phyloP scores from a whole-genome alignment of 2,797 vertebrate species.

The Sternotherus odoratus region DNA sequence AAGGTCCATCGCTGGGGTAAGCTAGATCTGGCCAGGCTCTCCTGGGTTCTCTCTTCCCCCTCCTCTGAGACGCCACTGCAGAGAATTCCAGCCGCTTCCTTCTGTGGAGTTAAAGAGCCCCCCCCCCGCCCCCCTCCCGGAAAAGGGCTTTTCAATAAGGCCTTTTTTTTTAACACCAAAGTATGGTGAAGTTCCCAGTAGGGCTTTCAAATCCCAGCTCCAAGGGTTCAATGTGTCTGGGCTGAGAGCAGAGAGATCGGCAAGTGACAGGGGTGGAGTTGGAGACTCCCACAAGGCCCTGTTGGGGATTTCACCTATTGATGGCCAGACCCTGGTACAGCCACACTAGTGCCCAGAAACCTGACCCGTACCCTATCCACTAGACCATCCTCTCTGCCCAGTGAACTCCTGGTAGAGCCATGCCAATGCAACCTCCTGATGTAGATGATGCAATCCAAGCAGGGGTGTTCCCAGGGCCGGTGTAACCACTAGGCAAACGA shows the following conservation, averaged over 20 bases:
- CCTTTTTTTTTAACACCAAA: not conserved
- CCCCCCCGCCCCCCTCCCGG: not conserved
- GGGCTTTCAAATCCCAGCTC: not conserved
- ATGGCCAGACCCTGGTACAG: not conserved
- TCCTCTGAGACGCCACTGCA: not conserved
- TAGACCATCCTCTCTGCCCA: not conserved
- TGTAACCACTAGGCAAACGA: no score
- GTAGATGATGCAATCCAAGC: not conserved
- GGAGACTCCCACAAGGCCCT: not conserved
- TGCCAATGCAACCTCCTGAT: no score
- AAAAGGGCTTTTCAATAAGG: not conserved
- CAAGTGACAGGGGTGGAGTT: not conserved
- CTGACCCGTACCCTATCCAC: not conserved
- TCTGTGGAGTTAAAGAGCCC: not conserved
- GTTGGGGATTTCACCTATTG: not conserved
- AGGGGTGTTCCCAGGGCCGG: not conserved
- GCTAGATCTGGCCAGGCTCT: not conserved
- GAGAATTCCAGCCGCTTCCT: not conserved
- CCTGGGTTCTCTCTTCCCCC: not conserved
- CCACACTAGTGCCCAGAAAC: not conserved
- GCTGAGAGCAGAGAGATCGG: not conserved
- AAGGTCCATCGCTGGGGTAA: not conserved
- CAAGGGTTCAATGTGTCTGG: not conserved
- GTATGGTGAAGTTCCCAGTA: not conserved
- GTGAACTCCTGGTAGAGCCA: no score